Base-by-base conservation (phyloP, 2,888 invertebrate genomes). In the Noctua janthina region DNA sequence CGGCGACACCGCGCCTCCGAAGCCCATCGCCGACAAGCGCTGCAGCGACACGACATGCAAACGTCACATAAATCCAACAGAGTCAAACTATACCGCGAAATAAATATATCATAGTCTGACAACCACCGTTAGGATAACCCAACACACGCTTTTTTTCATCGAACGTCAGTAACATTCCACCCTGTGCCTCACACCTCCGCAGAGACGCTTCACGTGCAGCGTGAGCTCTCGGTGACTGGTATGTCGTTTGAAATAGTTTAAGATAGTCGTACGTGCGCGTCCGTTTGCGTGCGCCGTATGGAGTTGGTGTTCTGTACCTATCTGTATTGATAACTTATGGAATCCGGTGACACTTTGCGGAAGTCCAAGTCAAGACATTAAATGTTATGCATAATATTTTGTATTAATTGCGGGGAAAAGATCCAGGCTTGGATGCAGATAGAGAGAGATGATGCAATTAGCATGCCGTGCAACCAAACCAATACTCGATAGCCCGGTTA, bases 1-100 rank as follows among this genome's bases (percentile, higher is more conserved):
- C 56, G 87, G 49, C 8, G 78, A 62, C 74, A 51, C 15, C 49
- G 54, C 35, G 49, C 15, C 49, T 0, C 49, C 15, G 4, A 20
- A 4, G 35, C 35, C 46, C 13, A 11, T 17, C 20, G 23, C 39
- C 13, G 29, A 0, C 29, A 8, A 20, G 2, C 23, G 82, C 78
- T 81, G 43, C 29, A 17, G 71, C 35, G 6, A 35, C 35, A 29
- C 62, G 15, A 62, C 59, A 62, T 15, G 62, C 17, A 35, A 11
- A 35, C 23, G 11, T 74, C 29, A 70, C 46, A 46, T 23, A 69
- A 23, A 54, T 23, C 20, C 54, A 54, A 54, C 54, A 23, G 54
- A 56, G 3, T 23, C 23, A 23, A 56, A 51, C 17, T 51, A 56
- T 56, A 23, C 56, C 56, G 54, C 56, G 56, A 56, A 23, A 56